Evolutionary conservation across 2,797 vertebrate genomes (phyloP), one percentile per base, ranked within the genome.

Genomic region (Uromys caudimaculatus): DNA sequence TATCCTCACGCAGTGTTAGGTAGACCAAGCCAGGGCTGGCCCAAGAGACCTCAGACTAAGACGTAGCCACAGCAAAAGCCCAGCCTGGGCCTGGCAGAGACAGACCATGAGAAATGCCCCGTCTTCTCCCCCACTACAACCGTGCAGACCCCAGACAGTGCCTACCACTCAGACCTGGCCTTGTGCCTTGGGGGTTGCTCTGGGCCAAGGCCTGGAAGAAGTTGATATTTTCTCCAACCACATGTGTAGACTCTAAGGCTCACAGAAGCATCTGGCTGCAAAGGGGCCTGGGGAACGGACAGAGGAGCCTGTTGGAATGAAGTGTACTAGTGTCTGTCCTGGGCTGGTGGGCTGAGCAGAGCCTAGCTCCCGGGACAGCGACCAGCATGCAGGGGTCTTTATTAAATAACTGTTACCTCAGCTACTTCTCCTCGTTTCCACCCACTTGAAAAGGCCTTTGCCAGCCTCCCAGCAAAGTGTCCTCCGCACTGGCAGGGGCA

Each of bases 1-100:
- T 87, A 50, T 92, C 82, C 24, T 35, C 0, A 0, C 2, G 38
- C 23, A 69, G 84, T 10, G 3, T 94, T 13, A 62, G n/a, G 75
- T 1, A 41, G 88, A 52, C 81, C 77, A 64, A 92, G 32, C 89
- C 62, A 47, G 41, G 44, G 94, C 79, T 96, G 95, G 93, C 76
- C 67, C 52, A 23, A 89, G 88, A 95, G 90, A 84, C 86, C 86
- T 6, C 0, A 0, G 54, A 77, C 56, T 47, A 35, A 73, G 76
- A 93, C 35, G 54, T 69, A 73, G 67, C n/a, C 89, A 62, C 62
- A 83, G 81, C 64, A 60, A 85, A 41, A 88, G 21, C 24, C 60
- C 38, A 9, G 12, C 2, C 2, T 29, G 23, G 11, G 67, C 23
- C 24, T 73, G 71, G 64, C 71, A 89, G 54, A 79, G 27, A 52